Evolutionary conservation across 2,888 invertebrate species (phyloP).

Genomic region (Lydus trimaculatus): DNA sequence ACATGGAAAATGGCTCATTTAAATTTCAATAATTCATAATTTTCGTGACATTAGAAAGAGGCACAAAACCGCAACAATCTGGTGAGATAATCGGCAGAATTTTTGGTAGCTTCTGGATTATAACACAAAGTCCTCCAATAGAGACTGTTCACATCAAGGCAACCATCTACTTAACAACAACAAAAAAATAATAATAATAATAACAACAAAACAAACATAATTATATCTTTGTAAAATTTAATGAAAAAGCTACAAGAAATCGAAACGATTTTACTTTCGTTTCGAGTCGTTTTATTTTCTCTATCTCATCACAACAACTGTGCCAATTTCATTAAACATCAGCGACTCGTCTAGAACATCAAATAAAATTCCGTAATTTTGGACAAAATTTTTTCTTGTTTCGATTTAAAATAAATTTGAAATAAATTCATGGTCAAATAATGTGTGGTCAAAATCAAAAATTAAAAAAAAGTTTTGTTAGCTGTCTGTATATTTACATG

Average conservation of each 20-base stretch:
- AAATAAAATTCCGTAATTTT: not conserved
- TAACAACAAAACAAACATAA: too few species aligned
- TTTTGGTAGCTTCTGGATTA: not conserved
- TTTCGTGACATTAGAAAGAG: not conserved
- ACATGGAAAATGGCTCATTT: not conserved
- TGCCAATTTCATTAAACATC: conserved; percentile 26
- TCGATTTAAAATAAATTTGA: not conserved
- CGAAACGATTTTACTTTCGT: conserved; percentile 51
- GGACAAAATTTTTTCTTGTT: not conserved
- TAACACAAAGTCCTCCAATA: not conserved
- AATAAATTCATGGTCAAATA: not conserved
- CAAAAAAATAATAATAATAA: too few species aligned
- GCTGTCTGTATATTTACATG: too few species aligned
- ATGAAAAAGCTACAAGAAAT: not conserved
- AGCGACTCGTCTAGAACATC: conserved; percentile 22
- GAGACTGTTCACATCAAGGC: not conserved
- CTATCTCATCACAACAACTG: conserved; percentile 14
- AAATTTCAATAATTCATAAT: not conserved
- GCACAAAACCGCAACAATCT: not conserved
- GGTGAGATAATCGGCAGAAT: not conserved
- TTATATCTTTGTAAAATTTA: not conserved
- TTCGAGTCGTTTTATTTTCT: conserved; percentile 37
- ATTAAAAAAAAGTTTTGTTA: not conserved
- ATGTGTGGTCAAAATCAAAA: conserved; percentile 5
- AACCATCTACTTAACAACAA: not conserved